Conservation (phyloP, 2,888 invertebrate species). For the Branchipolynoe longqiensis region DNA sequence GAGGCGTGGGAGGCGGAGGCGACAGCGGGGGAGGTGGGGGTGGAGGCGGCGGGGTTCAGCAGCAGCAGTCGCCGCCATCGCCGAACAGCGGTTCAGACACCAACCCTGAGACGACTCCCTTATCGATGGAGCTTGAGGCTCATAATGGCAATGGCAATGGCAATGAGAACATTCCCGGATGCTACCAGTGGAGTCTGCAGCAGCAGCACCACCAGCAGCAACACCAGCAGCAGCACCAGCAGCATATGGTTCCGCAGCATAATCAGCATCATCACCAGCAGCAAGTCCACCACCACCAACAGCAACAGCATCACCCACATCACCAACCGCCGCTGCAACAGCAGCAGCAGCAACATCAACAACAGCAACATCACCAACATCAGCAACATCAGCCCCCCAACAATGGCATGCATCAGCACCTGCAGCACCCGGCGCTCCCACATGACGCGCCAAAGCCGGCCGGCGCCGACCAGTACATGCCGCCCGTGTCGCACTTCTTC, state of each 20-base stretch:
- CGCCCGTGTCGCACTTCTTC: slow-evolving; percentile 6
- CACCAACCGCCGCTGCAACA: not conserved
- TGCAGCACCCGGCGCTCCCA: not conserved
- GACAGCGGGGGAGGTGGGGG: not conserved
- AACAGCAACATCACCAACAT: not conserved
- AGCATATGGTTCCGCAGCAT: not conserved
- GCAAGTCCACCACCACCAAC: not conserved
- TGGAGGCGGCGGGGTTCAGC: not conserved
- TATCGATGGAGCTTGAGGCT: not conserved
- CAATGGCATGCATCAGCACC: slow-evolving; percentile 11
- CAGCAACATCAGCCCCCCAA: not conserved
- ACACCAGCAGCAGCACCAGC: not conserved
- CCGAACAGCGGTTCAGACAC: slow-evolving; percentile 35
- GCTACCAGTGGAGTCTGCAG: slow-evolving; percentile 6
- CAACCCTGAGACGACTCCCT: slow-evolving; percentile 34
- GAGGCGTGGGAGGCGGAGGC: not conserved
- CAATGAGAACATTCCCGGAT: too few relatives aligned
- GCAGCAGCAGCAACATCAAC: slow-evolving; percentile 25
- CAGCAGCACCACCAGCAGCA: not conserved
- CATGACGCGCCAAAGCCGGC: not conserved
- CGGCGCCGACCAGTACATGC: slow-evolving; percentile 37
- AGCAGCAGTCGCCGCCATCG: slow-evolving; percentile 35
- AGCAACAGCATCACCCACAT: too few relatives aligned
- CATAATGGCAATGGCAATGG: too few relatives aligned
- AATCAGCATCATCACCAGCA: slow-evolving; percentile 8